Evolutionary conservation across 2,113 vertebrate species (phyloP), one percentile per base, ranked within the genome.

Genomic region (Menidia beryllina): DNA sequence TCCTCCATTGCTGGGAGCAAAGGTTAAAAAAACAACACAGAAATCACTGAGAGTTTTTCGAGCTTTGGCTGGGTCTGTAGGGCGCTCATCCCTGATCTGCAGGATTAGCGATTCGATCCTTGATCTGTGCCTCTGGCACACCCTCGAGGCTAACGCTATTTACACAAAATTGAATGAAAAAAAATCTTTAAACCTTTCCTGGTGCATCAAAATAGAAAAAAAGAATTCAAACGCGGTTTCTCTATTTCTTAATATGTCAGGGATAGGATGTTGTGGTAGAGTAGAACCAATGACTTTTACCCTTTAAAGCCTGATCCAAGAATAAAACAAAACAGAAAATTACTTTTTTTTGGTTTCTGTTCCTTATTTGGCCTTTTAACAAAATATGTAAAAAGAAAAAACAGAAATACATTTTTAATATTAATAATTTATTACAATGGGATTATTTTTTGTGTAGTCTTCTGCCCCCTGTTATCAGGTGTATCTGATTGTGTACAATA

Each of bases 241-340:
- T 41, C 41, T 17, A 67, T 48, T 56, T 38, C 48, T 11, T 1
- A 26, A 70, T 64, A 41, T 69, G 48, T 52, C 39, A 51, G 38
- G 19, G 7, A 71, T 39, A 74, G 23, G 48, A 49, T 70, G 17
- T 21, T 17, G 57, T 50, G 26, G 13, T 52, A 34, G 47, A 36
- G 30, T 30, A 23, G 26, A 27, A 60, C 36, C 38, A 77, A 82
- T 52, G 69, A 51, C 66, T 77, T 79, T 34, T 10, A 34, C 30
- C 49, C 41, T n/a, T n/a, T n/a, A n/a, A n/a, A n/a, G n/a, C n/a
- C n/a, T n/a, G n/a, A n/a, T n/a, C n/a, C n/a, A n/a, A n/a, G n/a
- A n/a, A n/a, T n/a, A n/a, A n/a, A n/a, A n/a, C n/a, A n/a, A n/a
- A n/a, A n/a, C n/a, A n/a, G n/a, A n/a, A n/a, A n/a, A n/a, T n/a